These are phyloP conservation scores for Paratilapia polleni DNA, from an alignment of 2,113 vertebrate species.

Conservation along the genomic window DNA sequence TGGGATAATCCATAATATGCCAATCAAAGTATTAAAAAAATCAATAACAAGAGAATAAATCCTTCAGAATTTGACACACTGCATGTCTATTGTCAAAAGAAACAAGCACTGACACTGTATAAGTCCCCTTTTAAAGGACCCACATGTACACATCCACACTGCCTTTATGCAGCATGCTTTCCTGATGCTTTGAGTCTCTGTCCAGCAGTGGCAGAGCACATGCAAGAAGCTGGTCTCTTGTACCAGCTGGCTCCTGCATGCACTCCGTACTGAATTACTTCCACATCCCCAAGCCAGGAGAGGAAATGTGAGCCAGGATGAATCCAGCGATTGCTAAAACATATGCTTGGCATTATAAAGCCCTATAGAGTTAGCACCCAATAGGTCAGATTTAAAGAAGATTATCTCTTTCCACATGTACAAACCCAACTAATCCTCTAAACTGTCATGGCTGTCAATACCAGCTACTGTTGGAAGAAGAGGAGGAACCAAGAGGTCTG, in stretches of 20 bases:
- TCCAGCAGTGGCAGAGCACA: slow-evolving; percentile 11
- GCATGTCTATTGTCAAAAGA: background rate
- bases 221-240: slow-evolving; percentile 17
- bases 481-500: slow-evolving; percentile 1
- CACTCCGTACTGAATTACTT: slow-evolving; percentile 42
- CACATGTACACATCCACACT: background rate
- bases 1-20: too few species aligned
- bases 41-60: too few species aligned
- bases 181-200: background rate
- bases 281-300: slow-evolving; percentile 24
- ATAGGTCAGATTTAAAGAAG: slow-evolving; percentile 70
- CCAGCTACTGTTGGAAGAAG: slow-evolving; percentile 2
- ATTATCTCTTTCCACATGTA: slow-evolving; percentile 67
- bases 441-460: slow-evolving; percentile 58
- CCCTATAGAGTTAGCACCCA: slow-evolving; percentile 53
- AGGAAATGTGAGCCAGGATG: slow-evolving; percentile 15
- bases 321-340: slow-evolving; percentile 51
- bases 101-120: background rate
- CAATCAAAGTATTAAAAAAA: too few species aligned
- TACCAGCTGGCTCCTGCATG: slow-evolving; percentile 22
- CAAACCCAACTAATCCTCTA: slow-evolving; percentile 65
- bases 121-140: background rate
- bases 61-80: too few species aligned
- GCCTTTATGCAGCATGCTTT: background rate
- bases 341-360: slow-evolving; percentile 54